Evolutionary conservation across 2,888 invertebrate species (phyloP).

Genomic region (Copidosoma aretas): DNA sequence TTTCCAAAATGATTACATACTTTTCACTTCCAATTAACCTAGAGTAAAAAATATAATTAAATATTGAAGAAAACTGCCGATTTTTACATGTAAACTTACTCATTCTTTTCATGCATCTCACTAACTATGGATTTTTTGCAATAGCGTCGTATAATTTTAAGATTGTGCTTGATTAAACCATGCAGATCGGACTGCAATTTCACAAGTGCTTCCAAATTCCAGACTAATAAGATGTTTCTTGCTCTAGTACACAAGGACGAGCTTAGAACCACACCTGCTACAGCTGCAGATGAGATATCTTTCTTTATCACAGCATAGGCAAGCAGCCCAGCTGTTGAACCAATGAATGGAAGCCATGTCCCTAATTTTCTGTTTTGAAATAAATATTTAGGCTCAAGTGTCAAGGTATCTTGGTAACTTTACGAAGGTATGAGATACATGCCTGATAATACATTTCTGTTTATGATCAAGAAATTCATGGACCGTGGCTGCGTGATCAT

Average conservation of each 20-base stretch:
- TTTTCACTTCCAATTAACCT: constrained; percentile 51
- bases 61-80: constrained; percentile 8
- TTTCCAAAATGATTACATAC: constrained; percentile 48
- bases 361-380: constrained; percentile 42
- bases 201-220: constrained; percentile 46
- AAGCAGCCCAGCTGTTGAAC: constrained; percentile 41
- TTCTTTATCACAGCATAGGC: constrained; percentile 39
- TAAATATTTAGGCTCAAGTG: neutral
- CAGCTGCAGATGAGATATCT: constrained; percentile 35
- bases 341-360: constrained; percentile 44
- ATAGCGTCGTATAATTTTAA: constrained; percentile 53
- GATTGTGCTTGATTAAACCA: constrained; percentile 47
- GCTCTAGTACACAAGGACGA: constrained; percentile 43
- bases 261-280: constrained; percentile 42
- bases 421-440: neutral
- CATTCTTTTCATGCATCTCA: constrained; percentile 45
- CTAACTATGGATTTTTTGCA: constrained; percentile 44
- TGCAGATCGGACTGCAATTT: constrained; percentile 52
- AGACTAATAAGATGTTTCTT: constrained; percentile 36
- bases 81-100: constrained; percentile 46
- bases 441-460: constrained; percentile 9
- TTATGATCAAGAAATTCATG: constrained; percentile 43
- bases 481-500: constrained; percentile 53
- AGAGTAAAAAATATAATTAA: constrained; percentile 19
- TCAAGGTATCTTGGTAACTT: neutral